A percentile compares a stretch with the other conserved stretches of the same genome.
Evolutionary conservation across 2,797 vertebrate genomes (phyloP).

Genomic region (Octomys mimax): DNA sequence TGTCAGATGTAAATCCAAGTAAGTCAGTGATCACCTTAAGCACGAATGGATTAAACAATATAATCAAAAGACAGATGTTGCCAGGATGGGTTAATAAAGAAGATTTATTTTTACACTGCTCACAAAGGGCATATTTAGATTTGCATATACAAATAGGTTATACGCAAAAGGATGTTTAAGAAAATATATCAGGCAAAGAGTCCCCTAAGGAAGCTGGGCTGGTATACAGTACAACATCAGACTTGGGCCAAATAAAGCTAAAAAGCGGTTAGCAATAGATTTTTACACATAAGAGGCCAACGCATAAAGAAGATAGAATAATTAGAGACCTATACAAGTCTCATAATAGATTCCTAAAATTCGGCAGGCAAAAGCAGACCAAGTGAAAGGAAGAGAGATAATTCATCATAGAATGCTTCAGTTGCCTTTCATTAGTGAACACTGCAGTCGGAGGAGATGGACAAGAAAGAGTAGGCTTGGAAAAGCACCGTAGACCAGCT

Average conservation of each 20-base stretch:
- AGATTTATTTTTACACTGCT: background rate
- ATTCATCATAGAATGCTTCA: background rate
- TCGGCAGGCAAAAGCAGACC: background rate
- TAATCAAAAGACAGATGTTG: background rate
- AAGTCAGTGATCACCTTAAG: background rate
- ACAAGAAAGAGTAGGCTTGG: background rate
- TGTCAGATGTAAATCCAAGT: background rate
- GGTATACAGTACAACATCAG: background rate
- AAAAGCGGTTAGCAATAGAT: background rate
- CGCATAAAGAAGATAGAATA: background rate
- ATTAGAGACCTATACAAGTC: background rate
- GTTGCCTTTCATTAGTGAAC: background rate
- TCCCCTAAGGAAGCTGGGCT: too few relatives aligned
- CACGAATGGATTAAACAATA: background rate
- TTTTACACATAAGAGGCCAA: background rate
- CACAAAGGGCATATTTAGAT: background rate
- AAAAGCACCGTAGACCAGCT: rapidly evolving
- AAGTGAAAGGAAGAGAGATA: background rate
- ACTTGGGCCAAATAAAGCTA: background rate
- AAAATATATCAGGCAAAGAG: background rate
- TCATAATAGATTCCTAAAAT: background rate
- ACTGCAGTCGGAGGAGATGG: background rate
- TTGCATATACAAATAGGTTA: background rate
- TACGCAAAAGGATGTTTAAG: background rate
- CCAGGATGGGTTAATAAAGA: background rate